These are phyloP conservation scores for Falco novaeseelandiae DNA, from an alignment of 2,797 vertebrate species.

Conservation along the genomic window DNA sequence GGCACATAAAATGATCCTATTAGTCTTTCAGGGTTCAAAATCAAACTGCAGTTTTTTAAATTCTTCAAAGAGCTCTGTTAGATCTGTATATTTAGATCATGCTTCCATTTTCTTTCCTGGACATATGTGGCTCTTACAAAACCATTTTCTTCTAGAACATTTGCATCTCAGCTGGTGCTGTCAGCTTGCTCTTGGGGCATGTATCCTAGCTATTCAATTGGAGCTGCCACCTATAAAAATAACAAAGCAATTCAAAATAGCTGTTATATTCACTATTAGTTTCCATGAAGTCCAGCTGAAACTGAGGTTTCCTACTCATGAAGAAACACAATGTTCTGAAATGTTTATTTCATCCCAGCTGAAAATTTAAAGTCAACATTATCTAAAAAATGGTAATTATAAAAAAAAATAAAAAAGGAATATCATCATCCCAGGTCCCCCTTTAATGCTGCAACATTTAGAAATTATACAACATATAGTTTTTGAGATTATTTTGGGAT, in stretches of 20 bases:
- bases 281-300: neutral
- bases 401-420: neutral
- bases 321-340: neutral
- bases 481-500: neutral
- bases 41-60: neutral
- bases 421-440: neutral
- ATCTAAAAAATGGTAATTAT: neutral
- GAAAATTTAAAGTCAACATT: neutral
- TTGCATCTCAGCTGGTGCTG: neutral
- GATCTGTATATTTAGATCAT: neutral
- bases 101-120: neutral
- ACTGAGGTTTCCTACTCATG: neutral
- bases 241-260: neutral
- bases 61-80: neutral
- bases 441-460: neutral
- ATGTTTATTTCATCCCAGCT: neutral
- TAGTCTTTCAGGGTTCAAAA: neutral
- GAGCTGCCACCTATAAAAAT: neutral
- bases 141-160: too few species aligned
- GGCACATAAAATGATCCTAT: neutral
- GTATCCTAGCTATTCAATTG: neutral
- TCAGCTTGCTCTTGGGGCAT: neutral
- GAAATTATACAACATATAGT: accelerated
- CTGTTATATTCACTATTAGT: neutral
- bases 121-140: neutral